Percentiles rank a stretch among this genome's conserved stretches.
These are phyloP conservation scores for Antheraea yamamai DNA, from an alignment of 2,888 invertebrate species.

Conservation along the genomic window DNA sequence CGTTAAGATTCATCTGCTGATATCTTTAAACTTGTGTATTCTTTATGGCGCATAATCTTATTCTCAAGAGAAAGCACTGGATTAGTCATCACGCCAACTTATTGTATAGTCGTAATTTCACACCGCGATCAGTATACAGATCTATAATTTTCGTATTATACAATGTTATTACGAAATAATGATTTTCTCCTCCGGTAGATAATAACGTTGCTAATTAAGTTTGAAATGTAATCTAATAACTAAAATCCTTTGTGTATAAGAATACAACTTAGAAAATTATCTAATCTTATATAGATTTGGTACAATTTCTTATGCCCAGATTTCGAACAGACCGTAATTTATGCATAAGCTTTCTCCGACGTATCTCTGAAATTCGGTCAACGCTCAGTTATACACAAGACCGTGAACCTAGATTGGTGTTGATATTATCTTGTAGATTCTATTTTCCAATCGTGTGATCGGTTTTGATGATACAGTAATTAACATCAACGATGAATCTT, in stretches of 20 bases:
- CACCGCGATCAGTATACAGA: neutral
- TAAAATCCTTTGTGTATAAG: neutral
- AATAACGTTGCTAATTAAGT: too few relatives aligned
- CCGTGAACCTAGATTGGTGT: neutral
- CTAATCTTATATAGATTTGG: neutral
- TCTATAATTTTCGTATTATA: neutral
- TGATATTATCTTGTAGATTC: neutral
- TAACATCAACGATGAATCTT: neutral
- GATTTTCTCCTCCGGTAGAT: too few relatives aligned
- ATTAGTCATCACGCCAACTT: neutral
- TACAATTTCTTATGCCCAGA: neutral
- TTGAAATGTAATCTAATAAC: neutral
- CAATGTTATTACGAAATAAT: neutral
- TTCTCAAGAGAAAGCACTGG: neutral
- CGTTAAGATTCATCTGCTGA: too few relatives aligned
- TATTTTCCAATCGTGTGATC: neutral
- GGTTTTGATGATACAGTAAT: neutral
- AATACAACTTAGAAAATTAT: neutral
- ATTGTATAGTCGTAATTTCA: neutral
- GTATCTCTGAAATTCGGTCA: constrained; percentile 10
- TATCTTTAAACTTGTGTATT: neutral
- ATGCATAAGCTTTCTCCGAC: constrained; percentile 5
- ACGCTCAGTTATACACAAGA: neutral
- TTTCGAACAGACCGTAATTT: constrained; percentile 1
- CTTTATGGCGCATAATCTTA: neutral